phyloP scores from a whole-genome alignment of 2,113 vertebrate species.

The Myiozetetes cayanensis region DNA sequence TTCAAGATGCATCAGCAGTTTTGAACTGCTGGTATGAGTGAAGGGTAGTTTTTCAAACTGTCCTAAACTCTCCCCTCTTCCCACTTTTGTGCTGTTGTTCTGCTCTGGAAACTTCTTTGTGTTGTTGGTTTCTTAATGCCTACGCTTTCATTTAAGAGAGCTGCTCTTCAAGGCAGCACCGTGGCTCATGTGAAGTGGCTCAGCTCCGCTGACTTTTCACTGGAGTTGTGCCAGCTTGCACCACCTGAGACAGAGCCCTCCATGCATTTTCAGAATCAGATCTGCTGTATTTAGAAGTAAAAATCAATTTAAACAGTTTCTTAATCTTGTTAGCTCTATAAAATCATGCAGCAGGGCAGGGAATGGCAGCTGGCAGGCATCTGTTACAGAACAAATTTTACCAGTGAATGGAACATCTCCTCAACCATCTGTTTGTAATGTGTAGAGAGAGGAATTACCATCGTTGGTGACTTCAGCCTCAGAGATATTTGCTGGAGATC shows the following conservation, averaged over 20 bases:
- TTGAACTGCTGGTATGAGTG: background rate
- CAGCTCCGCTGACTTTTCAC: background rate
- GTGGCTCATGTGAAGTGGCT: background rate
- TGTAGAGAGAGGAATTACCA: conserved; percentile 52
- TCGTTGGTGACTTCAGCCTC: conserved; percentile 44
- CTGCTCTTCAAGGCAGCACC: background rate
- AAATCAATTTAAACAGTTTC: conserved; percentile 63
- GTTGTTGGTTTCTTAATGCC: background rate
- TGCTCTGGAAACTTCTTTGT: conserved; percentile 11
- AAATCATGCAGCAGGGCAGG: conserved; percentile 43
- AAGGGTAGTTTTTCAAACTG: conserved; percentile 13
- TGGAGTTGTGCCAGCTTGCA: background rate
- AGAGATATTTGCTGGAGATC: conserved; percentile 45
- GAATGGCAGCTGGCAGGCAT: conserved; percentile 67
- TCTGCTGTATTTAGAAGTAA: conserved; percentile 59
- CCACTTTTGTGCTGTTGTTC: background rate
- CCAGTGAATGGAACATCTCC: conserved; percentile 62
- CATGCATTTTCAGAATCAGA: conserved; percentile 42
- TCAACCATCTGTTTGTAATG: conserved; percentile 60
- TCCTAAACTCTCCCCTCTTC: background rate
- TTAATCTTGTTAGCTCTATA: conserved; percentile 60
- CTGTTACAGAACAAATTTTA: conserved; percentile 60
- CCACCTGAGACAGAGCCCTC: conserved; percentile 24
- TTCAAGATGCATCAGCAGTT: conserved; percentile 11
- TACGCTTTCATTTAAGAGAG: background rate